Base-by-base conservation (phyloP, 2,113 vertebrate species). In the Melanerpes aurifrons region DNA sequence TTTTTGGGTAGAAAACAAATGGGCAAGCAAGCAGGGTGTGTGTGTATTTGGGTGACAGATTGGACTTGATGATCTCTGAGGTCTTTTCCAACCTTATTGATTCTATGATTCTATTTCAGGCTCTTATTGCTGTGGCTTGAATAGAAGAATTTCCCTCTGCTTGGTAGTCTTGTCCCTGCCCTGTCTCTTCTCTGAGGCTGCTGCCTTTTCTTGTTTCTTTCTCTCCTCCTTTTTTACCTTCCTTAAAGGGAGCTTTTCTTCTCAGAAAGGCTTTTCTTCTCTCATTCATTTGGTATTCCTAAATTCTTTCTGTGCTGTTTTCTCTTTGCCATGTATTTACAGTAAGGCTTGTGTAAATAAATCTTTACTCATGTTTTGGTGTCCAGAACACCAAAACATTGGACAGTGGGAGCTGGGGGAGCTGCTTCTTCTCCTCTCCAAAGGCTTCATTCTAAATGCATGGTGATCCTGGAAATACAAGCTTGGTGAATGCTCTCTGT, bases 11-110 rank as follows among this genome's bases (percentile, higher is more conserved):
- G n/a, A n/a, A 78, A 62, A 45, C 18, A 72, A 64, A 43, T 17
- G 17, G 10, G 18, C n/a, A 62, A 70, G 3, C 5, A 40, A 31
- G 28, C 0, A 0, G 20, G 8, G 2, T 48, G 9, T 24, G 7
- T 31, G 12, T 56, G 2, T 59, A 45, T 56, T 40, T 40, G 40
- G 40, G 40, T 40, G 40, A 40, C 40, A 40, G 11, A 12, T 40
- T 40, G 40, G 40, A 40, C 10, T 40, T 40, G 40, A 40, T 40
- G 40, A 40, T 40, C 40, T 40, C 40, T 40, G 40, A 40, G 40
- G 40, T 40, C 40, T 40, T 40, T 40, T 40, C 10, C 40, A 40
- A 40, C 40, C 40, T 40, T 40, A 40, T 10, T 40, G 10, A 40
- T 40, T 40, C 40, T 40, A 40, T 40, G 10, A 40, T 40, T 40